phyloP scores from a whole-genome alignment of 2,888 invertebrate species.

The Phorcus lineatus region DNA sequence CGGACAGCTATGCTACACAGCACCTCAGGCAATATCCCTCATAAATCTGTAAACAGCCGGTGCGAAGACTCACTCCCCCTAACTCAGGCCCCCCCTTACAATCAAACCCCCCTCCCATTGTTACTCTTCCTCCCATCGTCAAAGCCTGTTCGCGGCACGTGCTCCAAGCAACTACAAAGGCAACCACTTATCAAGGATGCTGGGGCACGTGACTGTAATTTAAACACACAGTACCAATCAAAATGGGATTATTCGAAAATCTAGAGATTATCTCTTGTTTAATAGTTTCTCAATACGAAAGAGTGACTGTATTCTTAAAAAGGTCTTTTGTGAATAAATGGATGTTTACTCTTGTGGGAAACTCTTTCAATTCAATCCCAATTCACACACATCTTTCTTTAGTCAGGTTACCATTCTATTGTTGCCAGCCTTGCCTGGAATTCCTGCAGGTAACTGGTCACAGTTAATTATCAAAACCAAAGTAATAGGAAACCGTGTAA shows the following conservation, averaged over 20 bases:
- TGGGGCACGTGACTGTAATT: slow-evolving; percentile 7
- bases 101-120: not conserved
- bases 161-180: not conserved
- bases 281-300: not conserved
- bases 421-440: no score
- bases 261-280: not conserved
- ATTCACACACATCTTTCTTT: no score
- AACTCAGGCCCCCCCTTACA: not conserved
- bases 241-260: not conserved
- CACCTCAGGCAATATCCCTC: not conserved
- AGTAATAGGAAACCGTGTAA: no score
- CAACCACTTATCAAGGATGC: not conserved
- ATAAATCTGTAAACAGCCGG: slow-evolving; percentile 2
- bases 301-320: no score
- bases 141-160: no score
- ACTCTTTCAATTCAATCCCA: no score
- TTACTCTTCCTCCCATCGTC: no score
- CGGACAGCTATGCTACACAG: not conserved
- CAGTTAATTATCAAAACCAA: no score
- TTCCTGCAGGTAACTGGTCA: no score
- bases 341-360: no score
- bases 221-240: slow-evolving; percentile 1
- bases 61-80: not conserved
- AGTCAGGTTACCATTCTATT: no score
- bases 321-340: no score